Base-by-base conservation (phyloP, 2,888 invertebrate genomes). In the Buathra laborator region DNA sequence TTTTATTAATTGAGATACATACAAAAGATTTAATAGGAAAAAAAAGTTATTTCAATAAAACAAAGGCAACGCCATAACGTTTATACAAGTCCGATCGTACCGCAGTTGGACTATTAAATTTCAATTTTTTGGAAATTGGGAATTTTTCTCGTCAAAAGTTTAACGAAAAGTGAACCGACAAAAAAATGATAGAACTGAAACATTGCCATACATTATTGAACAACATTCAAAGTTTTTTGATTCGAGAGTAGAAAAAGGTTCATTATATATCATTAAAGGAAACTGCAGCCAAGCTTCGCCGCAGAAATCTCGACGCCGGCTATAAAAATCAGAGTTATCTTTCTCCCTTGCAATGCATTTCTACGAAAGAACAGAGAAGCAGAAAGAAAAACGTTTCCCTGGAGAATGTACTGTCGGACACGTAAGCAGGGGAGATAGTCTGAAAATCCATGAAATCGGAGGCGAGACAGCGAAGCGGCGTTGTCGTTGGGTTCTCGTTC, bases 261-360 rank as follows among this genome's bases (percentile, higher is more conserved):
- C 19, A 67, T 12, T 5, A 24, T 67, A 10, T 10, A 43, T 37
- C 37, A 46, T 51, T 48, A 64, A 70, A 70, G 6, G 46, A 68
- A n/a, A n/a, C 68, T 29, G 37, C 32, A 64, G 53, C 29, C 24
- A 79, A 79, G 37, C 14, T 68, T 56, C 59, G 66, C 75, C 48
- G 62, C 14, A 62, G 51, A 66, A 66, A 51, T 76, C 80, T 76
- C 67, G 80, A 71, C 71, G 76, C 71, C 71, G n/a, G 56, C 76
- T 62, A 71, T n/a, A 46, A 75, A 83, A 75, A 75, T 71, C 43
- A 19, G 44, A 56, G 70, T 51, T 75, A 66, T 37, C 66, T 44
- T 53, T 51, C 19, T 71, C 37, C 29, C 16, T 46, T 16, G 32
- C 43, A 48, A 29, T 66, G 53, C 10, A 32, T 76, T 66, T 48